Conservation (phyloP, 2,113 vertebrate species). For the Uropsilus gracilis region DNA sequence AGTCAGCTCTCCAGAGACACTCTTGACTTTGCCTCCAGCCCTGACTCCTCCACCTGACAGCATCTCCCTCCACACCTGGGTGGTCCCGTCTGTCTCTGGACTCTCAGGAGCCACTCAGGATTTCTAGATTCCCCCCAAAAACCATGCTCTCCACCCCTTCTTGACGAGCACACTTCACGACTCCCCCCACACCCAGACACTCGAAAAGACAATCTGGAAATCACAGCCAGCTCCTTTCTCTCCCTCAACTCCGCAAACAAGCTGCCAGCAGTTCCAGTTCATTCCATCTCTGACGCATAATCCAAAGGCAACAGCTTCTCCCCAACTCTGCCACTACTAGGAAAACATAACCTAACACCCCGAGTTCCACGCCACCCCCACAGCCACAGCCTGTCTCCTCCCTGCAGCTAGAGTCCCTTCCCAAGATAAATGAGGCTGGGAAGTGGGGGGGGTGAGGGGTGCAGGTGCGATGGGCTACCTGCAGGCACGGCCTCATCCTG, state of each 20-base stretch:
- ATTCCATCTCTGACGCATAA: neutral
- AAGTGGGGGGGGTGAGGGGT: fast-evolving
- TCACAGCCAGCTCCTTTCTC: neutral
- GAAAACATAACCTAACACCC: fast-evolving
- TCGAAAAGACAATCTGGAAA: neutral
- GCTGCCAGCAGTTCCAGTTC: neutral
- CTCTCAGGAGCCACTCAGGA: neutral
- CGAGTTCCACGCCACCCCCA: fast-evolving
- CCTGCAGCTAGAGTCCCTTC: neutral
- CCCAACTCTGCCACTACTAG: neutral
- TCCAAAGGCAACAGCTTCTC: neutral
- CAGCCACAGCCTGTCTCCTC: neutral
- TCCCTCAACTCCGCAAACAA: no score
- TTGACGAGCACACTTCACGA: neutral
- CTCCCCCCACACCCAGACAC: neutral
- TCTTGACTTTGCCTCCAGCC: neutral
- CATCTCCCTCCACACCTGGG: neutral
- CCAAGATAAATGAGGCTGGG: neutral
- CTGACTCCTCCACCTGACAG: neutral
- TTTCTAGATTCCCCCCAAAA: neutral
- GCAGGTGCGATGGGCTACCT: neutral
- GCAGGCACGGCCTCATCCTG: fast-evolving
- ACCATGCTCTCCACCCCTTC: neutral
- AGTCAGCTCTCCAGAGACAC: no score
- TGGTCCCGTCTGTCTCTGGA: fast-evolving